A percentile compares a stretch with the other conserved stretches of the same genome.
phyloP scores from a whole-genome alignment of 2,797 vertebrate species.

The Falco rusticolus region DNA sequence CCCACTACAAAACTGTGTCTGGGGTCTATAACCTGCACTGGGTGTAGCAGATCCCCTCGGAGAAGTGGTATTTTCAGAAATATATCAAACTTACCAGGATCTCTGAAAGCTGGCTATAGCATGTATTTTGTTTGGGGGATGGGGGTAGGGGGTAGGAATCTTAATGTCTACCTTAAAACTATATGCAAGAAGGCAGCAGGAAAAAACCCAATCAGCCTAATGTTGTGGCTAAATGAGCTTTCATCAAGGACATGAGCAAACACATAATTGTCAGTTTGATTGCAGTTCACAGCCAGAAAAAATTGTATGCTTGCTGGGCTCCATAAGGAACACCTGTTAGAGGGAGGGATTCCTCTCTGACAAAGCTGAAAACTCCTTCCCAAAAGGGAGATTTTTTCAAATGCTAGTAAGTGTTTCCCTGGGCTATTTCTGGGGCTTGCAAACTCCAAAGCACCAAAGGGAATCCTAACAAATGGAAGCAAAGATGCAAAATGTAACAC shows the following conservation, averaged over 20 bases:
- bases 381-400: background rate
- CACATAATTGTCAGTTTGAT: background rate
- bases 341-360: background rate
- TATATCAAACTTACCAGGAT: background rate
- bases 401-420: background rate
- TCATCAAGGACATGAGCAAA: background rate
- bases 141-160: background rate
- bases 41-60: background rate
- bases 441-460: background rate
- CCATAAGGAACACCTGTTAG: background rate
- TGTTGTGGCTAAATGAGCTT: background rate
- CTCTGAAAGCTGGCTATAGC: background rate
- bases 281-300: background rate
- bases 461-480: background rate
- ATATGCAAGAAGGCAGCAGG: background rate
- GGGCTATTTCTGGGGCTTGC: background rate
- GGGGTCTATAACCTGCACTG: background rate
- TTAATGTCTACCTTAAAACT: background rate
- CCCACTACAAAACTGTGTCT: fast-evolving
- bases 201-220: background rate
- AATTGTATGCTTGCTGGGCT: background rate
- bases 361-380: background rate
- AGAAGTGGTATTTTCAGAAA: background rate
- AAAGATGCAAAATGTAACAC: fast-evolving
- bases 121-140: background rate